Evolutionary conservation across 1,140 invertebrate species (phyloP), one percentile per base, ranked within the genome.

Genomic region (Papilio aristodemus): DNA sequence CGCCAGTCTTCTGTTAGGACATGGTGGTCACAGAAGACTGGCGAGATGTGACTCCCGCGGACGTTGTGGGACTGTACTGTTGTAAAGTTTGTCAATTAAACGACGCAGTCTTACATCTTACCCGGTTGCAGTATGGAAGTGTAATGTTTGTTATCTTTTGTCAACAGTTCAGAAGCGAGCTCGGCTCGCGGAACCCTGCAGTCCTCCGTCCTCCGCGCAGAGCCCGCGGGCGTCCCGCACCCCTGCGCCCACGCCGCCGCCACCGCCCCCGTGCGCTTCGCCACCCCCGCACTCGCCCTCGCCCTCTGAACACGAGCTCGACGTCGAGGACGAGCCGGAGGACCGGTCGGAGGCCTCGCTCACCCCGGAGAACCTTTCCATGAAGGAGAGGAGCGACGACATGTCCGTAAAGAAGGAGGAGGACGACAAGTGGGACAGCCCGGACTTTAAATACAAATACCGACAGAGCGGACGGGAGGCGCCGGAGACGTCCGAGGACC

Each of bases 271-370:
- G 87, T 81, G n/a, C n/a, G n/a, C 0, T 83, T 83, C 25, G 67
- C 73, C 22, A 84, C 83, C 9, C 85, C 82, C 59, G 46, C 91
- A 80, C 32, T 88, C 80, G 5, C 85, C 74, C 25, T 89, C 90
- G 8, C 87, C 89, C 10, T 91, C 90, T 0, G 91, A 92, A 75
- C 89, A 91, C 74, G 91, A 92, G 39, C 83, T 92, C 9, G 91
- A 92, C 77, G 91, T 92, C 0, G 91, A 92, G 72, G 91, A 92
- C 27, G 91, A 92, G 77, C 74, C 87, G 8, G 85, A 89, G 67
- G 91, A 92, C 54, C 87, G 87, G 25, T 85, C 89, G 5, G 89
- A 92, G 69, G 81, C 83, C 6, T 91, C 91, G 0, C 81, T 91
- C 3, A 91, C 90, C 0, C 91, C 91, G 27, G 91, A 92, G 74